Evolutionary conservation across 2,797 vertebrate genomes (phyloP), one percentile per base, ranked within the genome.

Genomic region (Gallinago nigripennis): DNA sequence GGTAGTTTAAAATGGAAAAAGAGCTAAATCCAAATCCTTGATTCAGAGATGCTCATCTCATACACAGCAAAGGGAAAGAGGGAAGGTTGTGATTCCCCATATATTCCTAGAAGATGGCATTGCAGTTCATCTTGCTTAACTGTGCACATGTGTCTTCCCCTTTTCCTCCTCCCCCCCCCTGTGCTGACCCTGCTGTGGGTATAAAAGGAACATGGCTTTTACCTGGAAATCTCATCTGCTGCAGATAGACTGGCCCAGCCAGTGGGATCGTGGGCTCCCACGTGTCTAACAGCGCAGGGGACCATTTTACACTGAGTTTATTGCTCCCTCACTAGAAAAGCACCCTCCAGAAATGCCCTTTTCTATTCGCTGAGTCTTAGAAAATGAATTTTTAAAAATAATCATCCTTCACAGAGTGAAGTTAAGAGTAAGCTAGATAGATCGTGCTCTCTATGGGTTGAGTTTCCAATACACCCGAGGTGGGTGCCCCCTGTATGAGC

Each of bases 141-240:
- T 45, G 27, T 16, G 56, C n/a, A 48, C 1, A 0, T 8, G 6
- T 3, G 6, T 37, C 2, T 81, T 39, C 27, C 12, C 13, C 20
- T 86, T n/a, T 60, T 48, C 20, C 24, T 48, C 33, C 31, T 53
- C 30, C 27, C 27, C 8, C 8, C 43, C 16, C 20, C 16, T 60
- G 69, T 20, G 48, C 33, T 9, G 9, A 15, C 33, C n/a, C 33
- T 25, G 23, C 23, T 46, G 25, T 31, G n/a, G 50, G 78, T 45
- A 33, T 53, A 21, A 31, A 0, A 48, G 24, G 21, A 48, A 37
- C 6, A 15, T 13, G 25, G 31, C 3, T 64, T 75, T 61, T 35
- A 37, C 50, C 27, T 82, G 53, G 43, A 46, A 75, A 82, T 48
- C 19, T 12, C 33, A 6, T 4, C 4, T n/a, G 6, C 37, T 50